Evolutionary conservation across 2,797 vertebrate genomes (phyloP).

Genomic region (Muscicapa comitata): DNA sequence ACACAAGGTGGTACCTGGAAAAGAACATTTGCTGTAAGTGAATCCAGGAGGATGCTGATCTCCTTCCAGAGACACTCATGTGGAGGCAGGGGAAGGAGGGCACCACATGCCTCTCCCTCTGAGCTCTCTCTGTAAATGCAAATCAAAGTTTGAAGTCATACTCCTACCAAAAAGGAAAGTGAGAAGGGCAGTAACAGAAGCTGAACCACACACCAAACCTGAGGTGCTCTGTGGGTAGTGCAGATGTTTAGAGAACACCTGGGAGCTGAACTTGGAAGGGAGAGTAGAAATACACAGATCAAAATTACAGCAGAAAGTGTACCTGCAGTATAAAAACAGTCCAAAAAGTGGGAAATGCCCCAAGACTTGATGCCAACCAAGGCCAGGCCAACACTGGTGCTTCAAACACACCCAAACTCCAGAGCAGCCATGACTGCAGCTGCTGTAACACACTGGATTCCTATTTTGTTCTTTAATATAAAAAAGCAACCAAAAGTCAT

Average conservation of each 20-base stretch:
- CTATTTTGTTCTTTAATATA: neutral
- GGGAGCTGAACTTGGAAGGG: neutral
- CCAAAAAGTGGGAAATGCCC: neutral
- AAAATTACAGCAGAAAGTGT: neutral
- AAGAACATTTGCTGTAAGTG: neutral
- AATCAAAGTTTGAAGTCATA: neutral
- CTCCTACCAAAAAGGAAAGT: neutral
- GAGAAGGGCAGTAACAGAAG: neutral
- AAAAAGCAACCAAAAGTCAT: neutral
- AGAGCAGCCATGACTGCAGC: neutral
- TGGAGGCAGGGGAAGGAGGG: neutral
- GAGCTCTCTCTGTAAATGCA: neutral
- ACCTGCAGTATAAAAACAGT: neutral
- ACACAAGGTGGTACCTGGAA: neutral
- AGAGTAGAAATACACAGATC: neutral
- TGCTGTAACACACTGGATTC: accelerated
- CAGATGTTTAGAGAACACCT: neutral
- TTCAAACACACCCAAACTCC: neutral
- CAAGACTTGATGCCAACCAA: neutral
- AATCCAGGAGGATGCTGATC: neutral
- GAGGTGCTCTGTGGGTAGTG: neutral
- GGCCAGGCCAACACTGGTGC: neutral
- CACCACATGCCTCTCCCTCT: accelerated
- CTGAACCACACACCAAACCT: neutral
- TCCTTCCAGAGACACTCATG: neutral